A percentile compares a stretch with the other conserved stretches of the same genome.
These are phyloP conservation scores for Chaetops frenatus DNA, from an alignment of 2,113 vertebrate species.

Conservation along the genomic window DNA sequence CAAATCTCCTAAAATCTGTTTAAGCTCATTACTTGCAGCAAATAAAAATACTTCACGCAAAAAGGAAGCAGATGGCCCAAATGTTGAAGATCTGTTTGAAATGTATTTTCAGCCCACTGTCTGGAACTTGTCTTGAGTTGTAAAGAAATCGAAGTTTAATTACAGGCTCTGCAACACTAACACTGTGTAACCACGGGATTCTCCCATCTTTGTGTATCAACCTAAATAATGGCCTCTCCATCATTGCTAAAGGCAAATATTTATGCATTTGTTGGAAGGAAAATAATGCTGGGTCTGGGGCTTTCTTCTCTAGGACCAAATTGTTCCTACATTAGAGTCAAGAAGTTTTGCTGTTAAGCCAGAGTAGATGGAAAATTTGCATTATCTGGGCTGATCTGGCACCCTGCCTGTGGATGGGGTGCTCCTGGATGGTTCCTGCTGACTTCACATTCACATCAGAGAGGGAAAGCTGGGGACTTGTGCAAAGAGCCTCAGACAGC, in stretches of 20 bases:
- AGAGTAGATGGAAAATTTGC: neutral
- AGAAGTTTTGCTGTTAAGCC: neutral
- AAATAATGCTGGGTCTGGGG: neutral
- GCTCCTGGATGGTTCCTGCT: neutral
- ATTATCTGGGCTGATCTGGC: neutral
- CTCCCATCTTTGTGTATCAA: neutral
- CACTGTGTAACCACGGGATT: slow-evolving; percentile 24
- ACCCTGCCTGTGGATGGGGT: neutral
- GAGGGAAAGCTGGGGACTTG: neutral
- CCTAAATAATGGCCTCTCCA: neutral
- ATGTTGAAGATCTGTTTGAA: slow-evolving; percentile 9
- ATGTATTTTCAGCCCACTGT: slow-evolving; percentile 19
- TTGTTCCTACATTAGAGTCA: rapidly evolving
- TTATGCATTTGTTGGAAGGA: neutral
- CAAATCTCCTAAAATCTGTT: slow-evolving; percentile 36
- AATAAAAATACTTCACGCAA: slow-evolving; percentile 41
- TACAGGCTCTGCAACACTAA: neutral
- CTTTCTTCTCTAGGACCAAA: neutral
- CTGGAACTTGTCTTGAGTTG: slow-evolving; percentile 33
- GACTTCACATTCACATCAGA: neutral
- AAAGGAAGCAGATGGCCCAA: slow-evolving; percentile 63
- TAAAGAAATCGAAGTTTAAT: slow-evolving; percentile 22
- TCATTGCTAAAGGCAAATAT: neutral
- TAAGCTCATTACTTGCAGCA: slow-evolving; percentile 30
- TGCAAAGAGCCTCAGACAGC: neutral